phyloP scores from a whole-genome alignment of 2,888 invertebrate species.

The Eristalinus sepulchralis region DNA sequence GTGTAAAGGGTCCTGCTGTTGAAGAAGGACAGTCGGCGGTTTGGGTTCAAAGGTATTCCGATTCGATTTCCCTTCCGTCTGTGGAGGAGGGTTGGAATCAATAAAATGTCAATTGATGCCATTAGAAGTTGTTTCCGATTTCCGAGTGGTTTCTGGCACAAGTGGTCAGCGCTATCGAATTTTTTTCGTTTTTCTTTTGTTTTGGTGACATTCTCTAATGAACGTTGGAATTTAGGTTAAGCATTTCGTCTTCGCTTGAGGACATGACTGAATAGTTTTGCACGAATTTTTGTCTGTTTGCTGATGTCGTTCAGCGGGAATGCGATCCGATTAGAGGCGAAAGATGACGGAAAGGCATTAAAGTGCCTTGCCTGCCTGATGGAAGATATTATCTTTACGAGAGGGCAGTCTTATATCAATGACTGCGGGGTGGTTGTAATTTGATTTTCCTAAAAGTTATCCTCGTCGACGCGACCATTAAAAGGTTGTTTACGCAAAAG shows the following conservation, averaged over 20 bases:
- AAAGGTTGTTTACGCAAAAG: neutral
- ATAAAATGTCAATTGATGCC: conserved; percentile 20
- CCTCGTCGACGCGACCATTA: neutral
- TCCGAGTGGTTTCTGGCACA: neutral
- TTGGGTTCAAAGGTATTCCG: neutral
- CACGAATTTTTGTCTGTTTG: neutral
- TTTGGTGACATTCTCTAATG: neutral
- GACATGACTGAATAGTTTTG: neutral
- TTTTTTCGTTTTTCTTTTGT: neutral
- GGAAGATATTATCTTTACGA: neutral
- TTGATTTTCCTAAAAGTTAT: neutral
- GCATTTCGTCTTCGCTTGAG: neutral
- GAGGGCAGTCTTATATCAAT: neutral
- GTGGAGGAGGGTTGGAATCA: conserved; percentile 1
- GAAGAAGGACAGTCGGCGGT: neutral
- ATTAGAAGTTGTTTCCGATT: conserved; percentile 11
- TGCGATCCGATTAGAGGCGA: neutral
- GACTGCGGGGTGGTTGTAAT: neutral
- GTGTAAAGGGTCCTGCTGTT: neutral
- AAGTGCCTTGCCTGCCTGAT: neutral
- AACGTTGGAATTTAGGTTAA: neutral
- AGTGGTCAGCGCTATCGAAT: neutral
- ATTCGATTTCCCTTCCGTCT: neutral
- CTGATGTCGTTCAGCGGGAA: neutral
- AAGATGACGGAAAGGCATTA: neutral